Base-by-base conservation (phyloP, 2,113 vertebrate species). In the Megaleporinus macrocephalus region DNA sequence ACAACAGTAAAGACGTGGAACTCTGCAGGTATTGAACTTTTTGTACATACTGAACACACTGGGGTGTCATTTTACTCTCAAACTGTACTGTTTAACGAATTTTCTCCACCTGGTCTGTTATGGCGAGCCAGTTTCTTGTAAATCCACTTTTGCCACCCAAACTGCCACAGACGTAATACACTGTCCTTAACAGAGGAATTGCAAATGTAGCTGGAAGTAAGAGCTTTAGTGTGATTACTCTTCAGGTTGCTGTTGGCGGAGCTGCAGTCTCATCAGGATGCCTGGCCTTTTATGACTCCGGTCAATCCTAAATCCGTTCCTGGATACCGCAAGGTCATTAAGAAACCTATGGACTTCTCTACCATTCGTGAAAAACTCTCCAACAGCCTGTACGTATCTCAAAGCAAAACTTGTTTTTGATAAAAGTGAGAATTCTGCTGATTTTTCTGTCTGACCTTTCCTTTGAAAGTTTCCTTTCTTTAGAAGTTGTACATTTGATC, bases 291-390 rank as follows among this genome's bases (percentile, higher is more conserved):
- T 87, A 89, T 97, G 86, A 94, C 93, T 86, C 96, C 96, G 86
- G 96, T 97, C 90, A 96, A 97, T 93, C 93, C 94, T 91, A 97
- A 96, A 92, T 94, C 95, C 83, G 96, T 97, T 90, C 96, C 96
- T 84, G 96, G 96, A 84, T 97, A 97, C 90, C 95, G 93, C 91
- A 97, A 96, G 88, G 94, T 97, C 89, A 97, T 97, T 87, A 96
- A 94, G 90, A 97, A 95, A 85, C 96, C 96, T 61, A 97, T 97
- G 96, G 96, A 97, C 90, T 95, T 97, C 89, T 96, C 95, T 68
- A 96, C 96, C 66, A 96, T 97, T 85, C 93, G 94, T 89, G 96
- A 96, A 76, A 97, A 97, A 88, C 93, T 99, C 81, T 91, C 88
- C 90, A 97, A 90, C 91, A 96, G 95, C 93, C 96, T 96, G 97